Conservation (phyloP, 2,113 vertebrate genomes). For the Pseudorasbora parva region DNA sequence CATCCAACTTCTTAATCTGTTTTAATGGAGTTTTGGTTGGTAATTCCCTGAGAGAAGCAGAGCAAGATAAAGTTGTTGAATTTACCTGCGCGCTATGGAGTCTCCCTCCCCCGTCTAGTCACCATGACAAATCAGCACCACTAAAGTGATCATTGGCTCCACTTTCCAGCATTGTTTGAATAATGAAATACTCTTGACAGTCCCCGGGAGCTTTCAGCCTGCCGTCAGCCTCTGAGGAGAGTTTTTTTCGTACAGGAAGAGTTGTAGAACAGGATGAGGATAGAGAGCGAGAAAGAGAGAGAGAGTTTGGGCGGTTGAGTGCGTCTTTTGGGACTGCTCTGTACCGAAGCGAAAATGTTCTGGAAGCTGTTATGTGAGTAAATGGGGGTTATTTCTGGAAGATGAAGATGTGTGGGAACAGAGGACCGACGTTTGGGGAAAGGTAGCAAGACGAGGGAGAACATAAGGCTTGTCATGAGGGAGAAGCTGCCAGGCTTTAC, state of each 20-base stretch:
- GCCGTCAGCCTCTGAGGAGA: conserved; percentile 60
- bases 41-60: conserved; percentile 11
- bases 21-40: conserved; percentile 8
- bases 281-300: conserved; percentile 24
- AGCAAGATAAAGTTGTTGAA: conserved; percentile 22
- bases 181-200: conserved; percentile 72
- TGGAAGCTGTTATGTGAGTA: conserved; percentile 74
- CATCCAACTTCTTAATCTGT: background rate
- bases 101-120: conserved; percentile 21
- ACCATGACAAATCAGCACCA: conserved; percentile 10
- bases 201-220: conserved; percentile 70
- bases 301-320: conserved; percentile 22
- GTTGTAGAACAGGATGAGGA: conserved; percentile 9
- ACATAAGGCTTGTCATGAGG: conserved; percentile 47
- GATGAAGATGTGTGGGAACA: conserved; percentile 66
- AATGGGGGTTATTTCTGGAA: conserved; percentile 72
- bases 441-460: conserved; percentile 52
- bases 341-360: conserved; percentile 67
- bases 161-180: conserved; percentile 60
- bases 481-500: conserved; percentile 64
- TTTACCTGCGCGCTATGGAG: conserved; percentile 5
- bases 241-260: background rate
- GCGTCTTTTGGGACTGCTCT: conserved; percentile 67
- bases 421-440: conserved; percentile 65
- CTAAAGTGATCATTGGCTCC: conserved; percentile 30